These are phyloP conservation scores for Drosophila pseudoananassae DNA, from an alignment of 1,140 invertebrate genomes.

Conservation along the genomic window DNA sequence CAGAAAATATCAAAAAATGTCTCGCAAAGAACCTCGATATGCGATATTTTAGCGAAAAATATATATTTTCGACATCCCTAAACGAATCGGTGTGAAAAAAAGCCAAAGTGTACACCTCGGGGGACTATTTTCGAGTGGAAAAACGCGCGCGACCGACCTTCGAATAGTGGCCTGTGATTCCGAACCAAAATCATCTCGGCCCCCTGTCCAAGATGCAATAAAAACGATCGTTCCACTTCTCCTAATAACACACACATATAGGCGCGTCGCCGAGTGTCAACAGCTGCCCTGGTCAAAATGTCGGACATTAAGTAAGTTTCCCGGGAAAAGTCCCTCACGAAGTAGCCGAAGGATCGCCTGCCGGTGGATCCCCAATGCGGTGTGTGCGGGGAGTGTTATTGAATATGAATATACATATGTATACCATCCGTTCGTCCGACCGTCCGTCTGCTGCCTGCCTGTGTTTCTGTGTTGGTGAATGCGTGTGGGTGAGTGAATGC, in stretches of 20 bases:
- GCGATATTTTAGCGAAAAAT: not conserved
- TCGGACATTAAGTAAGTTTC: conserved; percentile 79
- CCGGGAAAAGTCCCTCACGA: not conserved
- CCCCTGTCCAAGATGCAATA: conserved; percentile 16
- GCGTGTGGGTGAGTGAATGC: conserved; percentile 28
- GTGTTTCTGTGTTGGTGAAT: conserved; percentile 23
- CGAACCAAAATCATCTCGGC: not conserved
- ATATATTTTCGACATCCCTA: not conserved
- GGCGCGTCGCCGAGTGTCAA: conserved; percentile 67
- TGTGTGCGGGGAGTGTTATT: conserved; percentile 8
- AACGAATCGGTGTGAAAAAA: conserved; percentile 3
- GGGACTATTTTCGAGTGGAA: not conserved
- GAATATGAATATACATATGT: not conserved
- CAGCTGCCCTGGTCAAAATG: conserved; percentile 75
- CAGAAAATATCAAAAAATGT: too few species aligned
- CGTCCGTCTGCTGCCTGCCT: conserved; percentile 26
- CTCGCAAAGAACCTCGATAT: not conserved
- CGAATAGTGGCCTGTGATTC: not conserved
- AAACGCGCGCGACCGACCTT: not conserved
- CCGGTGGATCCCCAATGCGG: not conserved
- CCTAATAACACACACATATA: conserved; percentile 42
- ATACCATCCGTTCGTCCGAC: not conserved
- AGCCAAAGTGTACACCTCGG: not conserved
- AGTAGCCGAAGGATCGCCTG: not conserved
- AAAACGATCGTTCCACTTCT: conserved; percentile 15